Evolutionary conservation across 2,797 vertebrate genomes (phyloP), one percentile per base, ranked within the genome.

Genomic region (Micropoecilia bifurca): DNA sequence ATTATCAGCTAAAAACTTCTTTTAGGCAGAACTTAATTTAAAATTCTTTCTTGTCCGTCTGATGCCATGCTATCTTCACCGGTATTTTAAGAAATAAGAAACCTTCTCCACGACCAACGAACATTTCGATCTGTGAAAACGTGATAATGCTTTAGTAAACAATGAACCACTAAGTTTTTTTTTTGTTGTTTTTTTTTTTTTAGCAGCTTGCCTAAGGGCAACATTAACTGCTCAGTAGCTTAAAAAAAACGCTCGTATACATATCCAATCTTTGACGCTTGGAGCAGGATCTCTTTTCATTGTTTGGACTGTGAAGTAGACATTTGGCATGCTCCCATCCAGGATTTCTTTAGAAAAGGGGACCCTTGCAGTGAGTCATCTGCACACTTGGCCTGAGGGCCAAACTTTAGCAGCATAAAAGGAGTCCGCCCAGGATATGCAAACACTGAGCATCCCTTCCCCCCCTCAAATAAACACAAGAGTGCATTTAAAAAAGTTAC

Each of bases 371-470:
- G 75, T 89, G 82, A 92, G 82, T 91, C 91, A 92, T 90, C 47
- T 68, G 53, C 75, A 91, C 88, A 83, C 89, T 83, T 91, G 69
- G 91, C 93, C 94, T 53, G 5, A 85, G 57, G 87, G 85, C 84
- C 69, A 78, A 93, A 93, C 89, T 88, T 90, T 92, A 92, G 90
- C 82, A 61, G 79, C 81, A 86, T 88, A 89, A 82, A 88, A 77
- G 83, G 84, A 90, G 78, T 82, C 66, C 78, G 69, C 88, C 92
- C 91, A 94, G 94, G 93, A 94, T 95, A 93, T 94, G 93, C 93
- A 95, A 95, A 95, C 93, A 87, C 13, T 16, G 61, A 46, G 61
- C 74, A 77, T 20, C 68, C 76, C 57, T 68, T 43, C 22, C 25
- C 82, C 82, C 78, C 28, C 4, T 71, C 46, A 87, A 85, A 89